Evolutionary conservation across 2,888 invertebrate species (phyloP), one percentile per base, ranked within the genome.

Genomic region (Diplazon laetatorius): DNA sequence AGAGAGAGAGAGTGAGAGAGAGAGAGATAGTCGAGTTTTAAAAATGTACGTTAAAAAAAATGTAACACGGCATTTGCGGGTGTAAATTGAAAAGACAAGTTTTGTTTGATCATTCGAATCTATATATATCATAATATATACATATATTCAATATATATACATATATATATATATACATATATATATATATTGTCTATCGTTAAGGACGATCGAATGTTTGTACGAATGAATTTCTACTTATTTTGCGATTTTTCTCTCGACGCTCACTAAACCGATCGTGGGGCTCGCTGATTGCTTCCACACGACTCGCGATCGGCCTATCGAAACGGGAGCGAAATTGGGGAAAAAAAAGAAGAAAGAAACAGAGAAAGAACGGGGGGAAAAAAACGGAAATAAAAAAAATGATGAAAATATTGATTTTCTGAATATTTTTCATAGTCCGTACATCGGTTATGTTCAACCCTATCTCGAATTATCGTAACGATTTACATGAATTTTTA

Each of bases 141-240:
- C n/a, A n/a, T n/a, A n/a, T n/a, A n/a, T n/a, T n/a, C n/a, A n/a
- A n/a, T n/a, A n/a, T n/a, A n/a, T n/a, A n/a, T n/a, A n/a, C n/a
- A n/a, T n/a, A n/a, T n/a, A n/a, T n/a, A n/a, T n/a, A n/a, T n/a
- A n/a, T n/a, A n/a, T n/a, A n/a, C n/a, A n/a, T n/a, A n/a, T n/a
- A n/a, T n/a, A n/a, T n/a, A n/a, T n/a, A n/a, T n/a, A n/a, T n/a
- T n/a, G n/a, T n/a, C n/a, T n/a, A n/a, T n/a, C 65, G 69, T 80
- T 73, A 63, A 78, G 55, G 42, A 18, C 48, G 48, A 70, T 71
- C 70, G 73, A 78, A 80, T 76, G 72, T 78, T 76, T 80, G 71
- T 81, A 80, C 75, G 63, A 76, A 80, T 75, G 81, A 76, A 16
- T 82, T 76, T 80, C 44, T 78, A 46, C 50, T 48, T 18, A 50